Evolutionary conservation across 2,113 vertebrate species (phyloP), one percentile per base, ranked within the genome.

Genomic region (Leiothrix lutea): DNA sequence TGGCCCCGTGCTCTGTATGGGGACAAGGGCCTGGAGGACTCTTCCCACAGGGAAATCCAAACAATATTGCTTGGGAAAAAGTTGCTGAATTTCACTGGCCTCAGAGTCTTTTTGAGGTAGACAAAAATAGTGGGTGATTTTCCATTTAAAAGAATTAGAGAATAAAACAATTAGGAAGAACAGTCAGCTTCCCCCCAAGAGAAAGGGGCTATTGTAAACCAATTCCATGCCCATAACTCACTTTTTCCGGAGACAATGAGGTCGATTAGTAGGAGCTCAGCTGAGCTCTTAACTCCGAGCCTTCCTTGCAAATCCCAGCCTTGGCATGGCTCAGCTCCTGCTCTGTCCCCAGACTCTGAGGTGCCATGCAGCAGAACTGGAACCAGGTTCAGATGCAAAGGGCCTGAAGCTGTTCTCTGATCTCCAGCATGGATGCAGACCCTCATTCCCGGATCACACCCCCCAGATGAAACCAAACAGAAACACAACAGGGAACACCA

Each of bases 191-290:
- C 69, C 60, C 74, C 80, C 53, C 80, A 81, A 13, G 31, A 92
- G 51, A 66, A 94, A 93, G 36, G 36, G 54, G 48, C 80, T 74
- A 94, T 88, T 92, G 91, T 94, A 71, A 53, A 53, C 48, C 65
- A 71, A 69, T 85, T 92, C 86, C 72, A 92, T 48, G 94, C 77
- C 44, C 91, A 26, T 87, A 86, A 92, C 81, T 69, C 75, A 33
- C 67, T 80, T 77, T 70, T 95, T 78, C 83, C 8, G 1, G 29
- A 86, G 47, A 56, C 90, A 88, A 25, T 73, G 44, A 86, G 42
- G 75, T 85, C 2, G 1, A 88, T 72, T 82, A 69, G 69, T 7
- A 53, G 74, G 12, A 97, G 14, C 36, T 81, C 28, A 79, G 81
- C 51, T 54, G 26, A 88, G 56, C 24, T 50, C 82, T 80, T 80